A percentile compares a stretch with the other conserved stretches of the same genome.
phyloP scores from a whole-genome alignment of 2,113 vertebrate genomes.

The Symphodus melops region DNA sequence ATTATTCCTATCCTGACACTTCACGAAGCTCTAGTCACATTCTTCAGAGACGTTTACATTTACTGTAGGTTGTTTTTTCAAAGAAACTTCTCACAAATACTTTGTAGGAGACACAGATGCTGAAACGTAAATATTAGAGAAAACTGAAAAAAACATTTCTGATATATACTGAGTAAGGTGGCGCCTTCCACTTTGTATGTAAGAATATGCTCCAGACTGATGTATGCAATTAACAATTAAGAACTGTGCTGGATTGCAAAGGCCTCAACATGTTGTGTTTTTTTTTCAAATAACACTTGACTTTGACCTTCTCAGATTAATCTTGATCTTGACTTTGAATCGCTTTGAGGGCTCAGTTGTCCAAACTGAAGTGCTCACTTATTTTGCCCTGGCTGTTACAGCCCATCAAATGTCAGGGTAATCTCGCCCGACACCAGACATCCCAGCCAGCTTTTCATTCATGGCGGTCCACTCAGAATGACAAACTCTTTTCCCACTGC shows the following conservation, averaged over 20 bases:
- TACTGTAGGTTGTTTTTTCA: background rate
- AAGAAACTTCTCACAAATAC: background rate
- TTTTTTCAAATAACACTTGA: background rate
- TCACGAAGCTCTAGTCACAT: background rate
- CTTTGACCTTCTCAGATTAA: background rate
- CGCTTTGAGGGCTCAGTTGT: background rate
- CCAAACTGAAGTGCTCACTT: background rate
- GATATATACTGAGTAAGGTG: too few species aligned
- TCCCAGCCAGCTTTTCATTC: conserved; percentile 5
- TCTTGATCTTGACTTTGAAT: background rate
- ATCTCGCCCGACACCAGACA: conserved; percentile 7
- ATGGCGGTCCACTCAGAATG: conserved; percentile 3
- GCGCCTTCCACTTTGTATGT: too few species aligned
- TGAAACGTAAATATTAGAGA: background rate
- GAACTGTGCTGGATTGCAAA: background rate
- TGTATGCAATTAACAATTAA: too few species aligned
- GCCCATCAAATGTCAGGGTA: conserved; percentile 26
- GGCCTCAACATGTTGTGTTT: background rate
- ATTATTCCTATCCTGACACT: conserved; percentile 5
- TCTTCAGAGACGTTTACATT: background rate
- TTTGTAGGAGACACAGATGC: background rate
- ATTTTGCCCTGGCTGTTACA: background rate
- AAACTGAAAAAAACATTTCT: too few species aligned
- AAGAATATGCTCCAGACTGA: too few species aligned
- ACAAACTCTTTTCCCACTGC: conserved; percentile 5